These are phyloP conservation scores for Camponotus pennsylvanicus DNA, from an alignment of 1,140 invertebrate genomes.

Conservation along the genomic window DNA sequence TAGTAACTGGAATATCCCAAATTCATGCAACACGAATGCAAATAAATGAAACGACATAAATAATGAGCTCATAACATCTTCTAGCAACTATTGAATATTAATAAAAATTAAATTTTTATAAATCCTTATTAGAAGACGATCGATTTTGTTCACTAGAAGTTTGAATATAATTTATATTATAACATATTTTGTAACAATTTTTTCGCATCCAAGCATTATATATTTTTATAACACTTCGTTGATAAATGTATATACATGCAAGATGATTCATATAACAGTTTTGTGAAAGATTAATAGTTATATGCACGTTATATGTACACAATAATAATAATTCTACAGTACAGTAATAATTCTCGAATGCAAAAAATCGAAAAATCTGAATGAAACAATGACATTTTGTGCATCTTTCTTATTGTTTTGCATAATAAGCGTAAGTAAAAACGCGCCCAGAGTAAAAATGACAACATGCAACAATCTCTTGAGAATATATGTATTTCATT, in stretches of 20 bases:
- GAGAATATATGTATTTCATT: slow-evolving; percentile 8
- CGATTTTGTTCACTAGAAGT: neutral
- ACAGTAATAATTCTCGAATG: slow-evolving; percentile 4
- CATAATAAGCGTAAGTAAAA: slow-evolving; percentile 47
- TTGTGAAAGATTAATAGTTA: slow-evolving; percentile 16
- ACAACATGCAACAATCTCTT: slow-evolving; percentile 34
- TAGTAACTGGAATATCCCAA: slow-evolving; percentile 85
- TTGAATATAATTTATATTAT: neutral
- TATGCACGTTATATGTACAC: neutral
- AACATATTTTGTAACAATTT: neutral
- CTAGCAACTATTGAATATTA: neutral
- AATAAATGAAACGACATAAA: slow-evolving; percentile 77
- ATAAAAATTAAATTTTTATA: slow-evolving; percentile 7
- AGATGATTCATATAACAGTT: slow-evolving; percentile 15
- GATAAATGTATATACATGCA: slow-evolving; percentile 30
- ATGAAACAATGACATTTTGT: slow-evolving; percentile 26
- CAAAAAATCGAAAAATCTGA: neutral
- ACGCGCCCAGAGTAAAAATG: neutral
- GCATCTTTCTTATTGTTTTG: neutral
- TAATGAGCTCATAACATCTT: slow-evolving; percentile 73
- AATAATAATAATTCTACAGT: too few species aligned
- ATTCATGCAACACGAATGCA: slow-evolving; percentile 86
- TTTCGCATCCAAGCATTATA: neutral
- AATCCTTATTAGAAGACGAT: neutral
- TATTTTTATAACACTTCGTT: slow-evolving; percentile 6